These are phyloP conservation scores for Mico argentatus DNA, from an alignment of 2,797 vertebrate genomes.

Conservation along the genomic window DNA sequence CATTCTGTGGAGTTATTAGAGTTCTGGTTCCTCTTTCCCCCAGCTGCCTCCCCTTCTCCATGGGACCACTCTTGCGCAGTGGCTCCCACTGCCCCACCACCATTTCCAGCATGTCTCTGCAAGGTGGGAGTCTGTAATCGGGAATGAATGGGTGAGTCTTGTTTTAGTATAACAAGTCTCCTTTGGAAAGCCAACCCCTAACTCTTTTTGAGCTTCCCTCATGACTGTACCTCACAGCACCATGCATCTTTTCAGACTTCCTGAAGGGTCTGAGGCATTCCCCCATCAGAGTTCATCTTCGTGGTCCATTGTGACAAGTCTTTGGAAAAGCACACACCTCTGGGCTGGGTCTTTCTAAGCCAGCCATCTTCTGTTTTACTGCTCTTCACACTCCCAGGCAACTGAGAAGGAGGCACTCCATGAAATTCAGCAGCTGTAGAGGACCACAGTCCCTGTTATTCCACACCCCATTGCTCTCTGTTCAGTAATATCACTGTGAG, in stretches of 20 bases:
- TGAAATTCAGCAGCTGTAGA: not conserved
- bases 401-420: not conserved
- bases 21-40: not conserved
- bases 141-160: not conserved
- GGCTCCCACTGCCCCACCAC: not conserved
- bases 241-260: not conserved
- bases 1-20: not conserved
- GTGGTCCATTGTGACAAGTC: not conserved
- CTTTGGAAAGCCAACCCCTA: not conserved
- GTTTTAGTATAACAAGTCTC: not conserved
- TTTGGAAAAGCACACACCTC: not conserved
- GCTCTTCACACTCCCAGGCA: not conserved
- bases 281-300: not conserved
- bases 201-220: not conserved
- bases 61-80: rapidly evolving
- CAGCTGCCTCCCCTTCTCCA: not conserved
- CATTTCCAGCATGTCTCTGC: not conserved
- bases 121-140: not conserved
- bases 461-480: not conserved
- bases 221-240: not conserved
- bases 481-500: not conserved
- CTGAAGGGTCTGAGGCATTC: not conserved
- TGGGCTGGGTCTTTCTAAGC: not conserved
- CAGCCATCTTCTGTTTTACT: not conserved
- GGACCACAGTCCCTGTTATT: not conserved